Evolutionary conservation across 2,113 vertebrate genomes (phyloP), one percentile per base, ranked within the genome.

Genomic region (Neodon shergylaensis): DNA sequence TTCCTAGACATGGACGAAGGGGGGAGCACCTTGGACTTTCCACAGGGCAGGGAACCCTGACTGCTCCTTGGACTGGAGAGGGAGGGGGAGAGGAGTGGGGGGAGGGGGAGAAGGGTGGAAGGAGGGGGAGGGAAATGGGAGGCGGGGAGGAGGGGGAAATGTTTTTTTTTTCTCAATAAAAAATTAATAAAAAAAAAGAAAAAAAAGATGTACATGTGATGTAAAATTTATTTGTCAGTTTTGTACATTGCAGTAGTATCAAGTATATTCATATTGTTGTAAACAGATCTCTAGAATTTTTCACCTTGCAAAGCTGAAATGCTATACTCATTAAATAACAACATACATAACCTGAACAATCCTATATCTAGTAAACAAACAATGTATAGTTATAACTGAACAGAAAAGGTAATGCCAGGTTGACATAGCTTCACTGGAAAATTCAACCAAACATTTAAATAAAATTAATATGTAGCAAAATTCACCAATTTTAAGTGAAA

Each of bases 381-480:
- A 81, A 85, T 79, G n/a, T 78, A 92, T 26, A 87, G 14, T 87
- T 90, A 87, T 65, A 96, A 91, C 28, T 8, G 81, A 65, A 49
- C 49, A 92, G 74, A 31, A 96, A 92, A 90, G 78, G 88, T 66
- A 94, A 49, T 39, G 81, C 6, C 65, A 76, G 66, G 42, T 88
- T 70, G 33, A 68, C 17, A 92, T 77, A 2, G 52, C 63, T 86
- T 95, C 44, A 86, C 6, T 87, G 44, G 52, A 95, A 33, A 92
- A 91, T 77, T 77, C 7, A 87, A 72, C 42, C 14, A 94, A 94
- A 95, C 87, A 77, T 52, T 95, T 92, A 90, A 76, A 63, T 63
- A 92, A 82, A 82, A 90, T 65, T 77, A 90, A 90, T 52, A 16
- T 76, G 52, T 72, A 82, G 68, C 54, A 92, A 92, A 61, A 92